Conservation (phyloP, 2,113 vertebrate species). For the Thunnus maccoyii region DNA sequence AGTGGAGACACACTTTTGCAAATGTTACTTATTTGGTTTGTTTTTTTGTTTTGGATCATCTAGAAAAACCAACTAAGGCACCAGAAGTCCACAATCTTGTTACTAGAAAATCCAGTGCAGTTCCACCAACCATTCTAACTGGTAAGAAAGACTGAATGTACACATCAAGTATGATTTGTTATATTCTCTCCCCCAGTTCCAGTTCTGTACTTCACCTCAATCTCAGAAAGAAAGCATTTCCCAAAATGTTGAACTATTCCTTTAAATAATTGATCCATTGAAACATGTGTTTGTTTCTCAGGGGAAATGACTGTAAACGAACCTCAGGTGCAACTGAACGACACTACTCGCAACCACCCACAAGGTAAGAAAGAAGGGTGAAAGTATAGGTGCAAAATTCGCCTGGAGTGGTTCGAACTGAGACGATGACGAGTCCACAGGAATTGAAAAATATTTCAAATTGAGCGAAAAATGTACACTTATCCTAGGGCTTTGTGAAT, state of each 20-base stretch:
- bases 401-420: background rate
- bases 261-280: background rate
- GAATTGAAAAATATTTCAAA: background rate
- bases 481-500: too few species aligned
- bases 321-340: constrained; percentile 13
- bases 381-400: too few species aligned
- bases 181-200: too few species aligned
- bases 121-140: background rate
- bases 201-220: background rate
- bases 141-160: constrained; percentile 43
- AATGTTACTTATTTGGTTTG: background rate
- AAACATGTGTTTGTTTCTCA: constrained; percentile 41
- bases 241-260: background rate
- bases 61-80: constrained; percentile 7
- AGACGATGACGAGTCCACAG: background rate
- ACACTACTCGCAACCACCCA: background rate
- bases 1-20: background rate
- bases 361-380: constrained; percentile 45
- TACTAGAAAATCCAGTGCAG: accelerated
- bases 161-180: background rate
- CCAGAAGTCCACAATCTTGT: constrained; percentile 17
- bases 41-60: background rate
- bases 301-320: constrained; percentile 20
- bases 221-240: background rate
- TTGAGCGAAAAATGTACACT: background rate